Base-by-base conservation (phyloP, 2,888 invertebrate genomes). In the Sycophila texana region DNA sequence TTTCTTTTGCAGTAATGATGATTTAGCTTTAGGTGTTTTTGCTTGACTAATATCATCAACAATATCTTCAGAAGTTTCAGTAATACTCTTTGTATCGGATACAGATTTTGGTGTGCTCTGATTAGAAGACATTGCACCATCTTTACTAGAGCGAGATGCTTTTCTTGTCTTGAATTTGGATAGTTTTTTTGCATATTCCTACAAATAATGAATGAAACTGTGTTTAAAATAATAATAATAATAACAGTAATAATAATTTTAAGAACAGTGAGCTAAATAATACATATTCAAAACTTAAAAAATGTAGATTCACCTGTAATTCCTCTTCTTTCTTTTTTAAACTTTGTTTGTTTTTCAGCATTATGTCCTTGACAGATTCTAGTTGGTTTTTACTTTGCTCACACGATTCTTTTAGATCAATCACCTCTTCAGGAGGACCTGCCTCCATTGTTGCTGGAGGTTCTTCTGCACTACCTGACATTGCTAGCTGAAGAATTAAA, bases 151-250 rank as follows among this genome's bases (percentile, higher is more conserved):
- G 68, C 87, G 86, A 18, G 87, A 87, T 10, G 87, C 83, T 80
- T 90, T 91, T 81, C 91, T 87, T 12, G 90, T 89, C 83, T 91
- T 91, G 70, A 91, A 91, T 84, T 89, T 89, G 0, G 91, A 88
- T 20, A 91, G 85, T 80, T 89, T 90, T 58, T 86, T 88, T 4
- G 89, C 90, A 83, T 91, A 90, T 84, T 89, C 91, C 91, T 91
- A 71, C 76, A 63, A 79, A 77, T n/a, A 63, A 12, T 30, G 10
- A 63, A n/a, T 39, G 5, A 39, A 39, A 39, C 4, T 39, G 4
- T 30, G 4, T 7, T 39, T 7, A 4, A 7, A 39, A 39, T 5
- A 30, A 30, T 39, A 39, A 39, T 39, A 39, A 39, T 7, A 39
- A 39, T 39, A 39, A 26, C 3, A 3, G 26, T 26, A 26, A 26